A percentile compares a stretch with the other conserved stretches of the same genome.
phyloP scores from a whole-genome alignment of 1,140 invertebrate genomes.

The Pygmarrhopalites habei region DNA sequence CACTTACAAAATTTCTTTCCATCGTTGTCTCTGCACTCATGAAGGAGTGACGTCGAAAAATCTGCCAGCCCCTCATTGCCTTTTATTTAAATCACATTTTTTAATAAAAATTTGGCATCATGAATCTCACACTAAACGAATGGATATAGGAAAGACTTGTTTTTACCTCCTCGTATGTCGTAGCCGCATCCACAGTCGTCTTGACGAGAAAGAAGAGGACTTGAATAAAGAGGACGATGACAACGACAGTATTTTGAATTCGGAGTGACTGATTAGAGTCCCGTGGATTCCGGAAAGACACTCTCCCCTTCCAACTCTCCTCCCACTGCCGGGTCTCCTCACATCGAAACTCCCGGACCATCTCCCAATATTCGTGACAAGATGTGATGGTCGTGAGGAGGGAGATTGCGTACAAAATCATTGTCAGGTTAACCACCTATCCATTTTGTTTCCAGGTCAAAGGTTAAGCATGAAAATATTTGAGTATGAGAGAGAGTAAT shows the following conservation, averaged over 20 bases:
- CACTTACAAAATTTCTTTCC: slow-evolving; percentile 6
- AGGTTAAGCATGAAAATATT: too few relatives aligned
- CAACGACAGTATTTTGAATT: background rate
- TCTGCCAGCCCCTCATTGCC: slow-evolving; percentile 2
- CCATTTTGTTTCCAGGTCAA: too few relatives aligned
- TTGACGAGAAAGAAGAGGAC: background rate
- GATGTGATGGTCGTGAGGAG: background rate
- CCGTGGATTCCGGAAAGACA: too few relatives aligned
- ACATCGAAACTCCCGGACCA: background rate
- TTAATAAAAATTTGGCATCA: too few relatives aligned
- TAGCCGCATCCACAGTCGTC: background rate
- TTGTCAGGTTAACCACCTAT: background rate
- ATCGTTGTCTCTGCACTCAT: background rate
- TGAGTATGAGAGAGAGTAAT: too few relatives aligned
- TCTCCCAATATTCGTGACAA: background rate
- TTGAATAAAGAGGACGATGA: background rate
- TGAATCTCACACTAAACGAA: too few relatives aligned
- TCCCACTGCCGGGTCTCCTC: too few relatives aligned
- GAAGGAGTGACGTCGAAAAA: background rate
- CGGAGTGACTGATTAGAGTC: background rate
- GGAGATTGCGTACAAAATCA: background rate
- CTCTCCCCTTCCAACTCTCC: too few relatives aligned
- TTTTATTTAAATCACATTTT: too few relatives aligned
- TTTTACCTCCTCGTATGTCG: background rate
- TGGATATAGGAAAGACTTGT: too few relatives aligned